Conservation (phyloP, 35 echinoderm and acorn worm species). For the Hemicentrotus pulcherrimus region DNA sequence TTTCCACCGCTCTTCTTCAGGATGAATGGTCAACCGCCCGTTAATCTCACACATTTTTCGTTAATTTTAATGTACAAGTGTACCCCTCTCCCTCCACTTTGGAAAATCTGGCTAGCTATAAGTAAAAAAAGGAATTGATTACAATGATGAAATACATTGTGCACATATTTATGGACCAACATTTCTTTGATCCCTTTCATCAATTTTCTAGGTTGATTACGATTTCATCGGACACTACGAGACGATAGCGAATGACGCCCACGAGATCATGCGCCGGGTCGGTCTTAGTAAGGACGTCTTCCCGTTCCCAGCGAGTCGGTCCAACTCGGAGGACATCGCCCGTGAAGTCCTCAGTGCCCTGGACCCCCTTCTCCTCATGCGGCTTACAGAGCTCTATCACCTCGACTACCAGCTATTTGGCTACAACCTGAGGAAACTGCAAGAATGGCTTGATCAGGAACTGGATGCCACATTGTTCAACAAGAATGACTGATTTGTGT, state of each 20-base stretch:
- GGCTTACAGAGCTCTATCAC: constrained; percentile 61
- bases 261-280: constrained; percentile 49
- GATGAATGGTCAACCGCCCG: too few species aligned
- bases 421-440: constrained; percentile 54
- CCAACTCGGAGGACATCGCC: constrained; percentile 33
- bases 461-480: not conserved
- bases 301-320: not conserved
- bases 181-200: not conserved
- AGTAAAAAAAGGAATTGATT: too few species aligned
- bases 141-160: too few species aligned
- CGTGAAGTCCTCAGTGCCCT: constrained; percentile 33
- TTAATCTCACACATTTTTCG: too few species aligned
- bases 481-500: not conserved
- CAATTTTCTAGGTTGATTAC: constrained; percentile 44
- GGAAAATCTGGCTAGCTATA: too few species aligned
- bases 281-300: not conserved
- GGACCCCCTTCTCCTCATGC: constrained; percentile 14
- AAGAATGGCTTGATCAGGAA: constrained; percentile 5
- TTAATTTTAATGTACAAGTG: too few species aligned
- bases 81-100: too few species aligned
- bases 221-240: constrained; percentile 88
- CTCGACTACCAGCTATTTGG: constrained; percentile 74
- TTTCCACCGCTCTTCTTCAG: too few species aligned
- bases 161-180: not conserved
- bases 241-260: constrained; percentile 59